phyloP scores from a whole-genome alignment of 2,113 vertebrate species.

The Pandion haliaetus region DNA sequence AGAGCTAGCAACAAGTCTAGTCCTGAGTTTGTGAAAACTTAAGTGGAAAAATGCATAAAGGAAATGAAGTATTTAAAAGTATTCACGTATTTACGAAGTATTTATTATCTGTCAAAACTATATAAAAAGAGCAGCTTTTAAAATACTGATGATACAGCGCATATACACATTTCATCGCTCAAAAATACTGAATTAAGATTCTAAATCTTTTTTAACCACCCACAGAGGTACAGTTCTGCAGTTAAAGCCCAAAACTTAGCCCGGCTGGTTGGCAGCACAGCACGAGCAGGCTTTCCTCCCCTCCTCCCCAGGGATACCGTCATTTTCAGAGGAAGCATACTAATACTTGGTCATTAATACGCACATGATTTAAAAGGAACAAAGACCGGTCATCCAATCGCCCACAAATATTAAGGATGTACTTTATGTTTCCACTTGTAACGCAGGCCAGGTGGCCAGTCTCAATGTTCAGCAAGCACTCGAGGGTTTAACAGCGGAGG shows the following conservation, averaged over 20 bases:
- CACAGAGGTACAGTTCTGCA: neutral
- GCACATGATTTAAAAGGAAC: neutral
- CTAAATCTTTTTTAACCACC: neutral
- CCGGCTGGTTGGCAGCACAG: neutral
- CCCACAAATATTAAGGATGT: neutral
- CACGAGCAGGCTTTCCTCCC: neutral
- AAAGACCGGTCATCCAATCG: neutral
- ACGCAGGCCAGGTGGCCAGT: neutral
- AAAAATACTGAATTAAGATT: neutral
- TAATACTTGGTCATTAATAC: neutral
- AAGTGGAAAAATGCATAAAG: neutral
- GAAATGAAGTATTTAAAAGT: neutral
- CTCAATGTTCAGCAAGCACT: neutral
- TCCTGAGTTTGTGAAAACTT: neutral
- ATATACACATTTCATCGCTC: neutral
- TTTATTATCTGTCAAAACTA: neutral
- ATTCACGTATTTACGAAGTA: neutral
- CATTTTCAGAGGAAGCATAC: neutral
- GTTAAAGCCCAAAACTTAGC: neutral
- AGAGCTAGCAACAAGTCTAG: neutral
- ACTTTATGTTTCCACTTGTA: neutral
- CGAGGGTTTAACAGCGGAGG: neutral
- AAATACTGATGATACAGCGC: neutral
- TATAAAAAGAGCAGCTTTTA: neutral
- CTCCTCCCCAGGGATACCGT: neutral